A percentile compares a stretch with the other conserved stretches of the same genome.
Conservation (phyloP, 2,888 invertebrate species). For the Sphaerophoria taeniata region DNA sequence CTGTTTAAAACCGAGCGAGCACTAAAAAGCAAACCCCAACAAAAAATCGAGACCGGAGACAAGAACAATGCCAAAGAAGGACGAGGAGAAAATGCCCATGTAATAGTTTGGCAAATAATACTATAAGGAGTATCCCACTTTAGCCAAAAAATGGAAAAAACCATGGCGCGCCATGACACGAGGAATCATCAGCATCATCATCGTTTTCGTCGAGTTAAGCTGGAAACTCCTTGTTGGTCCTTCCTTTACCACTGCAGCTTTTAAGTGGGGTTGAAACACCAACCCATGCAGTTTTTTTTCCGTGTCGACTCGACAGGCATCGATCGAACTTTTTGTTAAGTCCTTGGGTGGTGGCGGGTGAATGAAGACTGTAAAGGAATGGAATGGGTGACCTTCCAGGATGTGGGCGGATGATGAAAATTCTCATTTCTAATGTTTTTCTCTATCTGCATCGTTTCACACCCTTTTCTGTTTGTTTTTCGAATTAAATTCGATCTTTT, state of each 20-base stretch:
- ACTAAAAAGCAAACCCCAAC: constrained; percentile 38
- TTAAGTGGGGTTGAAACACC: constrained; percentile 40
- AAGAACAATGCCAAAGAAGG: constrained; percentile 15
- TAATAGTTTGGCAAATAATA: constrained; percentile 70
- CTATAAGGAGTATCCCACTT: constrained; percentile 61
- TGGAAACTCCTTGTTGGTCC: constrained; percentile 4
- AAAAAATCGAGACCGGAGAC: constrained; percentile 20
- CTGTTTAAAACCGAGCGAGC: constrained; percentile 56
- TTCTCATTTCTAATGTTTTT: constrained; percentile 47
- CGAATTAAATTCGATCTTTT: constrained; percentile 74
- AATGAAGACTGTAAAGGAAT: neutral
- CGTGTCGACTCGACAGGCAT: neutral
- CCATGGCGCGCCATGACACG: constrained; percentile 67
- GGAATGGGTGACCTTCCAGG: constrained; percentile 1
- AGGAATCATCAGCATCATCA: constrained; percentile 70
- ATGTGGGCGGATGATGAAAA: constrained; percentile 70
- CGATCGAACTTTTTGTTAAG: constrained; percentile 1
- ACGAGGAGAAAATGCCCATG: constrained; percentile 61
- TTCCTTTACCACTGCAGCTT: constrained; percentile 42
- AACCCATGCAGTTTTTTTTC: constrained; percentile 52
- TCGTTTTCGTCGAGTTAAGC: constrained; percentile 36
- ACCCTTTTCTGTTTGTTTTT: constrained; percentile 75
- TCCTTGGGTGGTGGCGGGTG: neutral
- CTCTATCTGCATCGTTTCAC: constrained; percentile 74
- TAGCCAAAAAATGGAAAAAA: constrained; percentile 4